These are phyloP conservation scores for Tauraco hartlaubi DNA, from an alignment of 2,797 vertebrate genomes.

Conservation along the genomic window DNA sequence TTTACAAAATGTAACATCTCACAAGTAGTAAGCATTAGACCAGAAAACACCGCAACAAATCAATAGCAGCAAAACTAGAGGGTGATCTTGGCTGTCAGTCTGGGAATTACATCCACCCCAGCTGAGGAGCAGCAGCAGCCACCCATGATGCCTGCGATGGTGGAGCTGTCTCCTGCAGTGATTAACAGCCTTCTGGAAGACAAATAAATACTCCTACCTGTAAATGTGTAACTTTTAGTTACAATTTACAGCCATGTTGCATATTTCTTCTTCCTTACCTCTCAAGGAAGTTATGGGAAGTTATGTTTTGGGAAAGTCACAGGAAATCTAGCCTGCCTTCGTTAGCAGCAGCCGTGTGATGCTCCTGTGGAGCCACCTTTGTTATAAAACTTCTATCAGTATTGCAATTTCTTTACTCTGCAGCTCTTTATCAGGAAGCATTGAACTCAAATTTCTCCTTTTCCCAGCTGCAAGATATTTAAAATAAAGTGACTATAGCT, in stretches of 20 bases:
- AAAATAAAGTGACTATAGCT: constrained; percentile 47
- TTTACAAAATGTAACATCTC: not conserved
- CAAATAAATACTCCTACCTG: not conserved
- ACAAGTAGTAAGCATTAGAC: not conserved
- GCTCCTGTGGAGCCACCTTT: not conserved
- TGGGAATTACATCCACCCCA: not conserved
- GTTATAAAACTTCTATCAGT: not conserved
- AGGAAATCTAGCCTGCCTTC: not conserved
- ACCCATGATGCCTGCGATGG: not conserved
- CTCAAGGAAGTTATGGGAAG: not conserved
- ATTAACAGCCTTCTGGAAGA: not conserved
- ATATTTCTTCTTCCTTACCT: not conserved
- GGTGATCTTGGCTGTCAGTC: not conserved
- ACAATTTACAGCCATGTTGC: fast-evolving
- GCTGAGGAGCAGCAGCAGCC: not conserved
- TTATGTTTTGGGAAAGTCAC: not conserved
- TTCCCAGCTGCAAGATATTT: constrained; percentile 27
- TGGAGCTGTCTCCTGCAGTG: not conserved
- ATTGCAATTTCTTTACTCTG: not conserved
- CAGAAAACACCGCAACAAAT: constrained; percentile 10
- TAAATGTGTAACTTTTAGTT: not conserved
- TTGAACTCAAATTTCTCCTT: not conserved
- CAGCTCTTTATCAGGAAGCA: constrained; percentile 29
- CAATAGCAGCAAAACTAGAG: not conserved
- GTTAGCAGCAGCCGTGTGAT: not conserved